phyloP scores from a whole-genome alignment of 2,888 invertebrate genomes.

The Himalopsyche anomala region DNA sequence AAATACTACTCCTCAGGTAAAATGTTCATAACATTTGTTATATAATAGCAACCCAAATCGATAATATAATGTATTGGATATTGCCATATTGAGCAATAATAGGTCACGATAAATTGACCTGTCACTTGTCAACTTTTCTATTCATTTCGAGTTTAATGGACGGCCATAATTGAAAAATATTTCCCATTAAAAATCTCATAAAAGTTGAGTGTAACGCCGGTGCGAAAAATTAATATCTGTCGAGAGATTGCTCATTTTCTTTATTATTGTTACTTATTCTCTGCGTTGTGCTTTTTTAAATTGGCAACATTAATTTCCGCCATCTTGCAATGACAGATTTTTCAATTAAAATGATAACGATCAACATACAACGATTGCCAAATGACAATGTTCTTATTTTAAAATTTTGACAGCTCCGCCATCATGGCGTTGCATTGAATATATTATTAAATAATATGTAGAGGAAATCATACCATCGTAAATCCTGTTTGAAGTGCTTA shows the following conservation, averaged over 20 bases:
- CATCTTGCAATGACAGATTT: constrained; percentile 19
- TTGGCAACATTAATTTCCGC: constrained; percentile 22
- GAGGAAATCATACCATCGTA: too few relatives aligned
- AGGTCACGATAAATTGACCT: constrained; percentile 68
- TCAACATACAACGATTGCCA: constrained; percentile 55
- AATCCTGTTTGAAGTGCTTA: too few relatives aligned
- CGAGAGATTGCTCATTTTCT: constrained; percentile 66
- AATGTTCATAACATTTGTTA: too few relatives aligned
- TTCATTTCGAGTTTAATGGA: constrained; percentile 53
- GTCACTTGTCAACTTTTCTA: constrained; percentile 66
- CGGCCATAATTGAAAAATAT: constrained; percentile 46
- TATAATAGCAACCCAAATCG: too few relatives aligned
- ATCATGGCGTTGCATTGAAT: too few relatives aligned
- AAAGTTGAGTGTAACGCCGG: constrained; percentile 69
- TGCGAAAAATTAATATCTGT: constrained; percentile 70
- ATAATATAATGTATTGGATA: too few relatives aligned
- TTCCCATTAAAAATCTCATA: constrained; percentile 68
- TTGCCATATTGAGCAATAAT: too few relatives aligned
- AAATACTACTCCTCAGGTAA: too few relatives aligned
- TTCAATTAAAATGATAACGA: constrained; percentile 28
- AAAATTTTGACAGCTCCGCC: not conserved
- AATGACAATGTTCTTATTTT: constrained; percentile 56
- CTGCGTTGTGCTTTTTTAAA: constrained; percentile 18
- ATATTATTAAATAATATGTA: too few relatives aligned
- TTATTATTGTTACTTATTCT: not conserved